Conservation (phyloP, 2,113 vertebrate genomes). For the Dendropsophus ebraccatus region DNA sequence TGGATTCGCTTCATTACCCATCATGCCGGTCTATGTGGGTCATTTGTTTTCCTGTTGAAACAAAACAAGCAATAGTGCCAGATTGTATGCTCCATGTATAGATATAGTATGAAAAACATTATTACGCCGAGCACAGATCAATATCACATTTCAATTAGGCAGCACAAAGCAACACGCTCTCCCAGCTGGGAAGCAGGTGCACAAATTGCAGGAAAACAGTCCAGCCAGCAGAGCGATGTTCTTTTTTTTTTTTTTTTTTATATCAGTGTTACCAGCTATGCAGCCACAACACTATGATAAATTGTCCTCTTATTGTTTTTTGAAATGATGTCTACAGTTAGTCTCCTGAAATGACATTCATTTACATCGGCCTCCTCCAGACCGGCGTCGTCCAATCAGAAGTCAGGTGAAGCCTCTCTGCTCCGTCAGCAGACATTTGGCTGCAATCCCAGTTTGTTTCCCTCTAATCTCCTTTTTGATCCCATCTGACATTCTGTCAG, state of each 20-base stretch:
- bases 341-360: slow-evolving; percentile 49
- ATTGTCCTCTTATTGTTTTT: slow-evolving; percentile 48
- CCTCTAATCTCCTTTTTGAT: slow-evolving; percentile 53
- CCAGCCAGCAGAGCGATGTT: slow-evolving; percentile 4
- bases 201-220: slow-evolving; percentile 36
- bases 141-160: slow-evolving; percentile 58
- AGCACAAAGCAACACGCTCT: slow-evolving; percentile 44
- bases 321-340: slow-evolving; percentile 43
- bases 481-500: slow-evolving; percentile 55
- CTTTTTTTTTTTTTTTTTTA: slow-evolving; percentile 29
- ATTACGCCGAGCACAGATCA: slow-evolving; percentile 52
- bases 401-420: slow-evolving; percentile 28
- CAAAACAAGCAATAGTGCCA: slow-evolving; percentile 47
- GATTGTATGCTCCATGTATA: slow-evolving; percentile 36
- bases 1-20: slow-evolving; percentile 52
- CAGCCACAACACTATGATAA: slow-evolving; percentile 42
- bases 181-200: slow-evolving; percentile 48
- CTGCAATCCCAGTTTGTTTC: slow-evolving; percentile 48
- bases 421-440: slow-evolving; percentile 50
- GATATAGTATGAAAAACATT: slow-evolving; percentile 55
- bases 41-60: slow-evolving; percentile 55
- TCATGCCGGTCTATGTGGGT: slow-evolving; percentile 31
- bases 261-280: slow-evolving; percentile 43
- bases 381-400: slow-evolving; percentile 6
- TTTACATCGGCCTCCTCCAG: slow-evolving; percentile 40